Percentiles rank a stretch among this genome's conserved stretches.
These are phyloP conservation scores for Tetrapedia diversipes DNA, from an alignment of 2,888 invertebrate genomes.

Conservation along the genomic window DNA sequence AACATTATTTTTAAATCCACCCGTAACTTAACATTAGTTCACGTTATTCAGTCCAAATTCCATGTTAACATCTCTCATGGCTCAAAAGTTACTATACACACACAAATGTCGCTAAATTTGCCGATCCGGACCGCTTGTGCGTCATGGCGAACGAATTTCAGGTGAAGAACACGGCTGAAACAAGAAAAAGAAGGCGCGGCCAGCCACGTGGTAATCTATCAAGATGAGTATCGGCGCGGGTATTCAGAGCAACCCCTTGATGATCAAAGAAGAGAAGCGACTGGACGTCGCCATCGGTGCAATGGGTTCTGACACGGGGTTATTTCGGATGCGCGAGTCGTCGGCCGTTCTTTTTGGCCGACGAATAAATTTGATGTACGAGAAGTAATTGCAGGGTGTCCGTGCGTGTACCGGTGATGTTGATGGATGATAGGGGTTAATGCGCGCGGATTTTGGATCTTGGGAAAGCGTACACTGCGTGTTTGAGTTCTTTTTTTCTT, in stretches of 20 bases:
- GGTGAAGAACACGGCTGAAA: background rate
- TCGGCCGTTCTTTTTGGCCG: background rate
- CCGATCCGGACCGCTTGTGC: too few relatives aligned
- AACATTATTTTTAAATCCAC: too few relatives aligned
- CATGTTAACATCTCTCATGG: too few relatives aligned
- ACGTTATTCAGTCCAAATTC: too few relatives aligned
- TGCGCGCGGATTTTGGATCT: too few relatives aligned
- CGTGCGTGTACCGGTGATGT: background rate
- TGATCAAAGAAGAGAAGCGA: background rate
- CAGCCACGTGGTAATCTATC: conserved; percentile 1
- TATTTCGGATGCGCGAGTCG: background rate
- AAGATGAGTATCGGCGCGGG: background rate
- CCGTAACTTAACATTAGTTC: too few relatives aligned
- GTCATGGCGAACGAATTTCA: background rate
- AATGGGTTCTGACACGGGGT: background rate
- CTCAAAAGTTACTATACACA: too few relatives aligned
- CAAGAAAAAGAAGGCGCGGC: background rate
- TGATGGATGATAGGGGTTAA: too few relatives aligned
- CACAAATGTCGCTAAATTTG: too few relatives aligned
- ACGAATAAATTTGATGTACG: background rate
- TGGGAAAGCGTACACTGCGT: too few relatives aligned
- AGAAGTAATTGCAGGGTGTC: conserved; percentile 8
- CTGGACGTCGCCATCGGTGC: background rate
- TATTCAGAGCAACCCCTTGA: conserved; percentile 5
- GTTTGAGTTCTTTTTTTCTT: too few relatives aligned